phyloP scores from a whole-genome alignment of 2,113 vertebrate genomes.

The Caloenas nicobarica region DNA sequence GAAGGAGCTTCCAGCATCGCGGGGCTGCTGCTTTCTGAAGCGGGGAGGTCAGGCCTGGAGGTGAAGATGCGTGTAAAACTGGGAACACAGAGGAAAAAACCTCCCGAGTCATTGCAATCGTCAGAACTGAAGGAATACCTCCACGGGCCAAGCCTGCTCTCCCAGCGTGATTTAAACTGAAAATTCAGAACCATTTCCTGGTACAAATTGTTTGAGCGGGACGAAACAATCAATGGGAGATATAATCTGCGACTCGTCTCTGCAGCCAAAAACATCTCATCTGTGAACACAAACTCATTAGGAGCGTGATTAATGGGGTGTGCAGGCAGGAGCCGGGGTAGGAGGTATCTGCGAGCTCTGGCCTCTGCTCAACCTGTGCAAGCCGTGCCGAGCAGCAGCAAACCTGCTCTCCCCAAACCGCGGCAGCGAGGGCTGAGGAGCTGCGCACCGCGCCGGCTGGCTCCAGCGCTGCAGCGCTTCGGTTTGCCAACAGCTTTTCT shows the following conservation, averaged over 20 bases:
- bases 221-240: not conserved
- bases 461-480: not conserved
- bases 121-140: not conserved
- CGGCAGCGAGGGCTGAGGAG: not conserved
- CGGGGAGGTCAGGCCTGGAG: accelerated
- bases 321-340: not conserved
- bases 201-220: not conserved
- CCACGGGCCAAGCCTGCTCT: not conserved
- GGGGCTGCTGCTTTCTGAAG: not conserved
- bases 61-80: not conserved
- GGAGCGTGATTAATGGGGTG: not conserved
- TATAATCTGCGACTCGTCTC: not conserved
- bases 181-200: not conserved
- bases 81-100: accelerated
- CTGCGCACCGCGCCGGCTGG: not conserved
- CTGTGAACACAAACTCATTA: constrained; percentile 14
- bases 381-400: not conserved
- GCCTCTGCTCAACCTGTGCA: not conserved
- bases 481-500: not conserved
- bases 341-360: not conserved
- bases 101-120: not conserved
- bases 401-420: not conserved
- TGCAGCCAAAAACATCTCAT: not conserved
- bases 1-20: not conserved
- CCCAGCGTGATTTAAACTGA: not conserved